Evolutionary conservation across 2,888 invertebrate species (phyloP).

Genomic region (Temnothorax rugatulus): DNA sequence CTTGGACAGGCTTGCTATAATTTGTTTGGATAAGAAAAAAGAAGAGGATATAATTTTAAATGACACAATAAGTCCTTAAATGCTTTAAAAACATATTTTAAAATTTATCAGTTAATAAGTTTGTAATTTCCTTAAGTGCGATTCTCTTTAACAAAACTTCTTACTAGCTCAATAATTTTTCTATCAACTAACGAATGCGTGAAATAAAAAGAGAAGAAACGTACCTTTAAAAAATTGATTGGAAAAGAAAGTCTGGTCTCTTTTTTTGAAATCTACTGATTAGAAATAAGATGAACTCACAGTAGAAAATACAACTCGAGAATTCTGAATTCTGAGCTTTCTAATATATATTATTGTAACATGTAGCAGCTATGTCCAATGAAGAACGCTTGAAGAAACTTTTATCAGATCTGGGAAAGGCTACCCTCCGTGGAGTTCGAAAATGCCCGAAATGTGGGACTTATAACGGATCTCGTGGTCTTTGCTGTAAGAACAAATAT

Average conservation of each 20-base stretch:
- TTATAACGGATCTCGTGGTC: slow-evolving; percentile 92
- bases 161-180: neutral
- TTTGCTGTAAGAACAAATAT: slow-evolving; percentile 90
- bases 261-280: neutral
- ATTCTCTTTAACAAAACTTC: neutral
- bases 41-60: neutral
- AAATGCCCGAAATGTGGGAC: slow-evolving; percentile 92
- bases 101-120: neutral
- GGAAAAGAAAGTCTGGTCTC: neutral
- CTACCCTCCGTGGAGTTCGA: slow-evolving; percentile 91
- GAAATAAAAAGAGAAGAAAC: neutral
- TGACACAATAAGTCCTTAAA: neutral
- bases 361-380: slow-evolving; percentile 82
- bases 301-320: neutral
- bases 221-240: neutral
- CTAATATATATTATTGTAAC: slow-evolving; percentile 14
- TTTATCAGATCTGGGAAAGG: slow-evolving; percentile 88
- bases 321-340: neutral
- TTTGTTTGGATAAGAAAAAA: neutral
- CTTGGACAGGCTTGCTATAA: neutral
- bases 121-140: neutral
- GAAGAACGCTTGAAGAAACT: slow-evolving; percentile 85
- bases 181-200: neutral
- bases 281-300: neutral
- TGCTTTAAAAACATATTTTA: neutral